Base-by-base conservation (phyloP, 2,797 vertebrate genomes). In the Sebastes minor region DNA sequence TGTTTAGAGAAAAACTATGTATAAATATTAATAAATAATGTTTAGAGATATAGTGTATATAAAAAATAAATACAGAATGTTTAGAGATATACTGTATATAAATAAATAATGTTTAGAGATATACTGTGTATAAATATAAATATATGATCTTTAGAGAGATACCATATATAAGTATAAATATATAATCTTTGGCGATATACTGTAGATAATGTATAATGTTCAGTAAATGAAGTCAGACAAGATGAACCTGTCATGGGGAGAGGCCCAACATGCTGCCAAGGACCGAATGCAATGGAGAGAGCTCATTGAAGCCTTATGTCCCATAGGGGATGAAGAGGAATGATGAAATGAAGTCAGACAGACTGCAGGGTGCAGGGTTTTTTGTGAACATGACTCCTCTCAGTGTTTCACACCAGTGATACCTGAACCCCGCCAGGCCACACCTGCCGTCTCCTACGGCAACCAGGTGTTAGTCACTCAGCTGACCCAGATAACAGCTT, bases 391-490 rank as follows among this genome's bases (percentile, higher is more conserved):
- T 14, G 27, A 59, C 25, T 59, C 28, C 55, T 46, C 62, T 12
- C 42, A 55, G 72, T 35, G 23, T n/a, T 76, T 22, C 2, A 57
- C 56, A 62, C 25, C 49, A 16, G 16, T 33, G 71, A 82, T 67
- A 86, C 63, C 73, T 75, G 85, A 80, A n/a, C 62, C 33, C 6
- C 35, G 53, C 55, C 70, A 2, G 1, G 42, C 57, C 53, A 3
- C 83, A 67, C 80, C 83, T 35, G 12, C 22, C 5, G 0, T 71
- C 74, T 56, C 79, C 76, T 32, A 72, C 0, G 16, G 71, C 46
- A 71, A 79, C 62, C 78, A 68, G 63, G 16, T 46, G 38, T 71
- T 20, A 32, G 56, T 59, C 30, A 11, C 27, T 28, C 6, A 59
- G 25, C 25, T n/a, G 65, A 76, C 30, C 22, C 25, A 71, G 72